Percentiles rank a stretch among this genome's conserved stretches.
These are phyloP conservation scores for Ptychobarbus kaznakovi DNA, from an alignment of 2,797 vertebrate genomes.

Conservation along the genomic window DNA sequence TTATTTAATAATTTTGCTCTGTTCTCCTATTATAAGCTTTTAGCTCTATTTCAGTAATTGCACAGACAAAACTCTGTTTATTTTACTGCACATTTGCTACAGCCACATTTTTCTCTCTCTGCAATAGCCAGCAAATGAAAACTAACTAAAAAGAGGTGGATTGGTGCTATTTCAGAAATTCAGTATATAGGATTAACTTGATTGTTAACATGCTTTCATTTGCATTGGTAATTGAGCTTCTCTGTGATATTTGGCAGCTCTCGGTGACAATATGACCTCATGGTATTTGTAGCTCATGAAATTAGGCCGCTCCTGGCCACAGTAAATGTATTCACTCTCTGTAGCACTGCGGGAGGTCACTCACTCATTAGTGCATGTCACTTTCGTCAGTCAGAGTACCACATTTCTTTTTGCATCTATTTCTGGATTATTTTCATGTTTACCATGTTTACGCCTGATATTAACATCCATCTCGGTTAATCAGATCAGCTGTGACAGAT, in stretches of 20 bases:
- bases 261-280: constrained; percentile 23
- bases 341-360: background rate
- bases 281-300: constrained; percentile 32
- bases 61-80: background rate
- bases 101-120: background rate
- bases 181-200: background rate
- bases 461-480: background rate
- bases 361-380: constrained; percentile 27
- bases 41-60: background rate
- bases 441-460: constrained; percentile 5
- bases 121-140: background rate
- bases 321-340: background rate
- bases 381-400: background rate
- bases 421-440: constrained; percentile 8
- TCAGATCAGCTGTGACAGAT: background rate
- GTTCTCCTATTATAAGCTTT: background rate
- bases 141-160: background rate
- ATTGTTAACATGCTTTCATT: background rate
- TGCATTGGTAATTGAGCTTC: background rate
- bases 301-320: constrained; percentile 4
- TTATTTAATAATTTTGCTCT: background rate
- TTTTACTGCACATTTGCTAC: background rate
- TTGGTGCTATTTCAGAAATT: background rate
- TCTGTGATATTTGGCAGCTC: constrained; percentile 25
- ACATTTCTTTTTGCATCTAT: background rate